These are phyloP conservation scores for Cassiopea andromeda DNA, from an alignment of 30 jellyfish, hydroid and myxozoan genomes.

Conservation along the genomic window DNA sequence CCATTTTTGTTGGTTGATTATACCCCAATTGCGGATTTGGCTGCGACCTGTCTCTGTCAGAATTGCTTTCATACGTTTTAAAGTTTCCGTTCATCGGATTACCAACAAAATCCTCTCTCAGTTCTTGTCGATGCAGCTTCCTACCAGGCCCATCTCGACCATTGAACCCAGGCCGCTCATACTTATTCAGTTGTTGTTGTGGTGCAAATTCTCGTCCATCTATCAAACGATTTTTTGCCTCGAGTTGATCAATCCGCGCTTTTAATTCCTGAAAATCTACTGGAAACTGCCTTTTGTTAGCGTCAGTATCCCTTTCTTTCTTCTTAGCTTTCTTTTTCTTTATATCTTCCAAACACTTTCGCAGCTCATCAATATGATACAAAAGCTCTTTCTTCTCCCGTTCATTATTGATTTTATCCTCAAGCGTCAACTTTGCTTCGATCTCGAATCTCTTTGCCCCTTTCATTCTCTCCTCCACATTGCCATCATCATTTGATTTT, in stretches of 20 bases:
- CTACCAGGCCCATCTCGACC: background rate
- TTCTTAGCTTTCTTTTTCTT: slow-evolving; percentile 26
- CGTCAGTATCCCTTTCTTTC: background rate
- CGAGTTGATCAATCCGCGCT: slow-evolving; percentile 13
- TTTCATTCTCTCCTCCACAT: background rate
- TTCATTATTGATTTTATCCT: slow-evolving; percentile 2
- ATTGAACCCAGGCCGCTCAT: background rate
- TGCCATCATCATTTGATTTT: background rate
- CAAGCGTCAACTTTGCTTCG: slow-evolving; percentile 45
- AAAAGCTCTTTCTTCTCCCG: slow-evolving; percentile 36
- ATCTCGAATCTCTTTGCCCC: slow-evolving; percentile 19
- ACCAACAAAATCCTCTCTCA: background rate
- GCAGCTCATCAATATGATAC: slow-evolving; percentile 62
- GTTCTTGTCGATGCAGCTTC: background rate
- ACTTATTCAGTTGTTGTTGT: background rate
- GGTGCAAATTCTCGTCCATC: slow-evolving; percentile 4
- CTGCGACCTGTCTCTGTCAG: slow-evolving; percentile 1
- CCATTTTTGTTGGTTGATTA: background rate
- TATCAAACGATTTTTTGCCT: background rate
- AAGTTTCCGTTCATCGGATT: background rate
- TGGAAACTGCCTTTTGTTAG: background rate
- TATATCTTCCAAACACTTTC: slow-evolving; percentile 52
- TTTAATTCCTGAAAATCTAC: slow-evolving; percentile 1
- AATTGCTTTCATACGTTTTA: background rate
- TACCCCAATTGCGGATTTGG: background rate